These are phyloP conservation scores for Aegotheles bennettii DNA, from an alignment of 2,113 vertebrate genomes.

Conservation along the genomic window DNA sequence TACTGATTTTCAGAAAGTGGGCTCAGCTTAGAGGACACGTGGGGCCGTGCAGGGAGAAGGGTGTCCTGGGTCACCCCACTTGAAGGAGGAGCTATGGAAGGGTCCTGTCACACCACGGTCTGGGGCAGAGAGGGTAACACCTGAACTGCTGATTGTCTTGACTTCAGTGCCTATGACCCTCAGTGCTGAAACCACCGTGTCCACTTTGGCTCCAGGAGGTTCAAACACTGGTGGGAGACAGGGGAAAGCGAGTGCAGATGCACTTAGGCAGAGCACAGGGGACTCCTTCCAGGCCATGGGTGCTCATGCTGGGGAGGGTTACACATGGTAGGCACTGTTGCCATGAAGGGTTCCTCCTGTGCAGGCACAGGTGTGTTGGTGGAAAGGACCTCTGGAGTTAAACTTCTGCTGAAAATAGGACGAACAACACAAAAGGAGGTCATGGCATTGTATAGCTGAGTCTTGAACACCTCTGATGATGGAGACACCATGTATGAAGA, in stretches of 20 bases:
- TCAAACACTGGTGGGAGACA: background rate
- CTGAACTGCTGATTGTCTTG: background rate
- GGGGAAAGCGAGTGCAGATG: background rate
- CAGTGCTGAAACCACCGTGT: background rate
- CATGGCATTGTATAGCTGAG: background rate
- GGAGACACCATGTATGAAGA: background rate
- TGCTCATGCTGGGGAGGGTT: background rate
- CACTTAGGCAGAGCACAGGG: background rate
- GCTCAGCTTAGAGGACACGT: background rate
- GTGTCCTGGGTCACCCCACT: background rate
- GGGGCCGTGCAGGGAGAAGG: background rate
- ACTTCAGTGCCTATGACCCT: background rate
- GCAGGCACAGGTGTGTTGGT: background rate
- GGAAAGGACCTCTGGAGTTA: background rate
- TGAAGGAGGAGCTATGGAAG: background rate
- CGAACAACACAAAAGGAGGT: background rate
- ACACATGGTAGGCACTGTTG: accelerated
- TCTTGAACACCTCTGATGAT: background rate
- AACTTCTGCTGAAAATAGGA: background rate
- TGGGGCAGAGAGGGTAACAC: background rate
- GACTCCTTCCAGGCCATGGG: background rate
- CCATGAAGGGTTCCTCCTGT: background rate
- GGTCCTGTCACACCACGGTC: background rate
- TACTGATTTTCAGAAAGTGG: background rate
- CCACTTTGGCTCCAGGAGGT: background rate